Percentiles rank a stretch among this genome's conserved stretches.
phyloP scores from a whole-genome alignment of 2,797 vertebrate species.

The Avahi laniger region DNA sequence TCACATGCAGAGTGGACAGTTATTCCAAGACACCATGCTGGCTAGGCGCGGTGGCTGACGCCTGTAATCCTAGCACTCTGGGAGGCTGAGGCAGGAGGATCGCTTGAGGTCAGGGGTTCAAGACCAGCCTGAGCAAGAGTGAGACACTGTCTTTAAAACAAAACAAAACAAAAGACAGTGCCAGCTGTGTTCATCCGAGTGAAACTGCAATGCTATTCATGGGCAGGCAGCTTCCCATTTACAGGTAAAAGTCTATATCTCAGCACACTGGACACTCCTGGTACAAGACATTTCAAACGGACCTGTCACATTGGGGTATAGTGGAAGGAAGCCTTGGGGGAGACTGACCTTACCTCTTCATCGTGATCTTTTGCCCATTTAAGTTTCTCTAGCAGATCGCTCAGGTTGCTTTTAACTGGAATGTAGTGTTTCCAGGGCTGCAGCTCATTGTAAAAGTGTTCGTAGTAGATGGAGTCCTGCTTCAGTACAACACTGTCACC shows the following conservation, averaged over 20 bases:
- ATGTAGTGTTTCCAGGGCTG: constrained; percentile 96
- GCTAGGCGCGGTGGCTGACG: no score
- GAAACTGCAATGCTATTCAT: background rate
- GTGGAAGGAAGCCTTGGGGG: background rate
- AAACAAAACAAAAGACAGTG: background rate
- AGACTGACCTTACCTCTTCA: constrained; percentile 88
- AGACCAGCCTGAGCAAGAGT: no score
- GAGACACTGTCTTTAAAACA: no score
- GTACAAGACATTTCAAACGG: background rate
- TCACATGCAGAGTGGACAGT: background rate
- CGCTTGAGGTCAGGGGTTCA: no score
- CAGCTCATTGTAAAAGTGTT: constrained; percentile 96
- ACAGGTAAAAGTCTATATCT: background rate
- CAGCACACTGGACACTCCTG: background rate
- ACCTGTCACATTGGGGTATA: accelerated
- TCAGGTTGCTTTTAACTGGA: constrained; percentile 93
- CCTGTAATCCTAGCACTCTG: no score
- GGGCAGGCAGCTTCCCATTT: background rate
- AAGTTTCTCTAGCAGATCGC: constrained; percentile 95
- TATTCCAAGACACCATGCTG: background rate
- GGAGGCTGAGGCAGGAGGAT: no score
- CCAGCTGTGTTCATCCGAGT: background rate
- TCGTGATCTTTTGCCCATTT: constrained; percentile 96
- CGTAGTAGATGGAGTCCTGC: constrained; percentile 97
- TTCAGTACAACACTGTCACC: constrained; percentile 97